A percentile compares a stretch with the other conserved stretches of the same genome.
Conservation (phyloP, 2,888 invertebrate species). For the Trichopoda pennipes region DNA sequence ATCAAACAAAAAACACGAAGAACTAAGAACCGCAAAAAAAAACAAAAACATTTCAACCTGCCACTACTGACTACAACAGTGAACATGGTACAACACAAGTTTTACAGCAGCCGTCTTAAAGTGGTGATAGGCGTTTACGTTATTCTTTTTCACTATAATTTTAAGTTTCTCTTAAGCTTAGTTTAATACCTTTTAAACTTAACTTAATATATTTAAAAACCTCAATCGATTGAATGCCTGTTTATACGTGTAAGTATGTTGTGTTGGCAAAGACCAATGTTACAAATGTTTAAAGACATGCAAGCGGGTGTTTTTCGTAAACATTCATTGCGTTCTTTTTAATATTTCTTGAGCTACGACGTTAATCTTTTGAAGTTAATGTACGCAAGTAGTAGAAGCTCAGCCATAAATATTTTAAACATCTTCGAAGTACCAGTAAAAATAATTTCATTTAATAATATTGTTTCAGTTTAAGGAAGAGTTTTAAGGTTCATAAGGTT, state of each 20-base stretch:
- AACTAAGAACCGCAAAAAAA: constrained; percentile 13
- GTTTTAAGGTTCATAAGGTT: neutral
- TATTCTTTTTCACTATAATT: constrained; percentile 64
- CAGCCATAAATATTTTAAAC: constrained; percentile 12
- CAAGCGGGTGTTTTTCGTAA: constrained; percentile 52
- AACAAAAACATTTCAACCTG: constrained; percentile 60
- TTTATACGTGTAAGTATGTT: neutral
- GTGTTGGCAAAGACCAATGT: constrained; percentile 45
- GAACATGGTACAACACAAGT: constrained; percentile 58
- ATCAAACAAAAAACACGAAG: constrained; percentile 17
- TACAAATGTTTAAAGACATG: constrained; percentile 55
- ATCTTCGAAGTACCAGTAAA: constrained; percentile 29
- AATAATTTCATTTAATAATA: constrained; percentile 31
- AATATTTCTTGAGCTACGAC: constrained; percentile 1
- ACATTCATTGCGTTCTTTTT: neutral
- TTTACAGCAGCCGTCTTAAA: constrained; percentile 62
- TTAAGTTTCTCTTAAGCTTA: constrained; percentile 69
- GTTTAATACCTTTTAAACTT: constrained; percentile 62
- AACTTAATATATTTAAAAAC: constrained; percentile 61
- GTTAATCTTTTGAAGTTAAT: constrained; percentile 4
- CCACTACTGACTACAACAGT: constrained; percentile 48
- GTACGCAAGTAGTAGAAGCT: constrained; percentile 14
- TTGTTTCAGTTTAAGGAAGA: neutral
- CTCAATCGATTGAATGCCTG: constrained; percentile 46
- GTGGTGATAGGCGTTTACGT: constrained; percentile 75